Evolutionary conservation across 2,797 vertebrate species (phyloP), one percentile per base, ranked within the genome.

Genomic region (Netta rufina): DNA sequence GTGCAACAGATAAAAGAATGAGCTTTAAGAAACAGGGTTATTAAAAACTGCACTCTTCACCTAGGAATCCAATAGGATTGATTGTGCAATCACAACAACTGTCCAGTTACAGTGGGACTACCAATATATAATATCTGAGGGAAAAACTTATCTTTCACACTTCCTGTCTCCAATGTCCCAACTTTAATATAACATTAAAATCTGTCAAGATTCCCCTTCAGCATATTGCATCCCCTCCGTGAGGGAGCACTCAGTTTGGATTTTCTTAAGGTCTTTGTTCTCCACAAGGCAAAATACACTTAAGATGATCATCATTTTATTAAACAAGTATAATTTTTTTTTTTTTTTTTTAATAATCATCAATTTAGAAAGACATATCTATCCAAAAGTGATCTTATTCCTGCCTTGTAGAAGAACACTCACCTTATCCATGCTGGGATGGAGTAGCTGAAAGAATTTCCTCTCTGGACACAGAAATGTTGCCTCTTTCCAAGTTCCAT

Each of bases 401-500:
- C 77, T 85, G 77, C 74, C 33, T 92, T 92, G 54, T 49, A 92
- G 54, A 73, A 90, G 57, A 95, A 84, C 36, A 72, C 19, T 94
- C 65, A 81, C 67, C 77, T 94, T 93, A 94, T 43, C 49, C 36
- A 0, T 70, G 33, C 38, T 65, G 75, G 78, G 81, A 90, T 64
- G 20, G 78, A 95, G 82, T 27, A 90, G 79, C 81, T 93, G 86
- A 96, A 96, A 95, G 76, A 95, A 95, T 94, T 94, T 96, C 90
- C 90, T 92, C 78, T 96, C 93, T 84, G 92, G 95, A 95, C 78
- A 78, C 33, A 87, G 60, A 92, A 95, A 90, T 51, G 92, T 76
- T 93, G 82, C 84, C 79, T 95, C 87, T 95, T 94, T 95, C 96
- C 93, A 95, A 95, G 90, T 95, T 96, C 94, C 94, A 95, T 96